Percentiles rank a stretch among this genome's conserved stretches.
These are phyloP conservation scores for Bolinopsis microptera DNA, from an alignment of 37 sponge, comb jelly and placozoan genomes.

Conservation along the genomic window DNA sequence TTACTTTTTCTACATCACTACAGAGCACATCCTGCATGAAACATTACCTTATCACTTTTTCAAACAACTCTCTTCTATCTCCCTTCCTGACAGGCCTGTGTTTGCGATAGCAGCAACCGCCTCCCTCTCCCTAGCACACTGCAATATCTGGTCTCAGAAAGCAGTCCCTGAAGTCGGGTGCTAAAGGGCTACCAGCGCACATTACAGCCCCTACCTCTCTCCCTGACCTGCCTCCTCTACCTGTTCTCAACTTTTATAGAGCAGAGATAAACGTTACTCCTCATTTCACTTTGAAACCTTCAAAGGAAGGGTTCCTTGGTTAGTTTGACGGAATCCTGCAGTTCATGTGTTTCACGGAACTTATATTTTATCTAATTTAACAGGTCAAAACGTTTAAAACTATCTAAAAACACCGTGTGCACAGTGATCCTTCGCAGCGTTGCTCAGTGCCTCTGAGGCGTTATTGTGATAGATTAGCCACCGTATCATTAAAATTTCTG, in stretches of 20 bases:
- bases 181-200: slow-evolving; percentile 22
- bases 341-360: neutral
- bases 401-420: too few species aligned
- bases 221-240: slow-evolving; percentile 47
- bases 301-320: slow-evolving; percentile 58
- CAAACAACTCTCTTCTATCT: too few species aligned
- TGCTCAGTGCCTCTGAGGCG: too few species aligned
- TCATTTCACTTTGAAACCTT: slow-evolving; percentile 10
- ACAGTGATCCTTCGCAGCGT: too few species aligned
- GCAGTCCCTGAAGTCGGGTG: slow-evolving; percentile 16
- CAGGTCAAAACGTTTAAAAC: neutral
- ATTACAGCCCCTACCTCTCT: slow-evolving; percentile 17
- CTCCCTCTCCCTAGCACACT: slow-evolving; percentile 42
- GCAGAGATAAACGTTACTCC: slow-evolving; percentile 32
- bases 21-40: too few species aligned
- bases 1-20: too few species aligned
- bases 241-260: slow-evolving; percentile 41
- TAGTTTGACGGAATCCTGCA: neutral
- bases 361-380: neutral
- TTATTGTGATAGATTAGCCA: too few species aligned
- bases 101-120: slow-evolving; percentile 50
- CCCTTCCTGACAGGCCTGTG: slow-evolving; percentile 38
- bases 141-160: slow-evolving; percentile 52
- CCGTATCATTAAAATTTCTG: too few species aligned
- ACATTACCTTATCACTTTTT: too few species aligned